A percentile compares a stretch with the other conserved stretches of the same genome.
Conservation (phyloP, 2,113 vertebrate genomes). For the Labrus mixtus region DNA sequence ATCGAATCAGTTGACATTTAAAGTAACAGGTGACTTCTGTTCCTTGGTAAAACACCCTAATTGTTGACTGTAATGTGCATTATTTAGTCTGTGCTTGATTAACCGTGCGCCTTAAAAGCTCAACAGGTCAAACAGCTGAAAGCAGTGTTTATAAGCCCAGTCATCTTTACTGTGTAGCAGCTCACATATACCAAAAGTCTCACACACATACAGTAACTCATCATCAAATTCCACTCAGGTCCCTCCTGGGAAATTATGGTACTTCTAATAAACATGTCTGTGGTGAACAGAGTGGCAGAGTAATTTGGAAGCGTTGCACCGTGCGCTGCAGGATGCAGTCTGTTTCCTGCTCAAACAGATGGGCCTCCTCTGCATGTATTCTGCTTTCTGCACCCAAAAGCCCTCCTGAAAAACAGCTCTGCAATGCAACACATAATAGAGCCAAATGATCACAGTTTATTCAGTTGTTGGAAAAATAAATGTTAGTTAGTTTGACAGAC, state of each 20-base stretch:
- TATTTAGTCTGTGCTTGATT: no score
- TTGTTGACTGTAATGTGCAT: neutral
- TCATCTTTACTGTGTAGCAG: conserved; percentile 16
- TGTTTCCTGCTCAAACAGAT: conserved; percentile 86
- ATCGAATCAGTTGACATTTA: no score
- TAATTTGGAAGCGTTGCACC: conserved; percentile 68
- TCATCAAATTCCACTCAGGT: conserved; percentile 39
- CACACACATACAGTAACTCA: conserved; percentile 25
- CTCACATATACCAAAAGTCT: no score
- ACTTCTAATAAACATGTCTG: conserved; percentile 58
- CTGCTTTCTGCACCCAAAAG: conserved; percentile 50
- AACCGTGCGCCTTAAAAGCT: neutral
- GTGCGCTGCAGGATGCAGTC: conserved; percentile 78
- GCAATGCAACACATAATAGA: conserved; percentile 2
- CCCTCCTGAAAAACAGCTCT: conserved; percentile 38
- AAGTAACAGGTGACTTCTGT: neutral
- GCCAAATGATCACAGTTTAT: conserved; percentile 10
- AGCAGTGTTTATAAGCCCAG: conserved; percentile 7
- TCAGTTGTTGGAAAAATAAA: conserved; percentile 8
- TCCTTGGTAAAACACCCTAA: neutral
- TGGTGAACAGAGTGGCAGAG: conserved; percentile 57
- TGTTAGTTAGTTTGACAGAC: neutral
- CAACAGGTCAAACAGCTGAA: neutral
- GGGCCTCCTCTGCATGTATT: conserved; percentile 66
- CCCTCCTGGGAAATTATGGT: conserved; percentile 45